Conservation (phyloP, 2,888 invertebrate species). For the Lasioglossum zephyrum region DNA sequence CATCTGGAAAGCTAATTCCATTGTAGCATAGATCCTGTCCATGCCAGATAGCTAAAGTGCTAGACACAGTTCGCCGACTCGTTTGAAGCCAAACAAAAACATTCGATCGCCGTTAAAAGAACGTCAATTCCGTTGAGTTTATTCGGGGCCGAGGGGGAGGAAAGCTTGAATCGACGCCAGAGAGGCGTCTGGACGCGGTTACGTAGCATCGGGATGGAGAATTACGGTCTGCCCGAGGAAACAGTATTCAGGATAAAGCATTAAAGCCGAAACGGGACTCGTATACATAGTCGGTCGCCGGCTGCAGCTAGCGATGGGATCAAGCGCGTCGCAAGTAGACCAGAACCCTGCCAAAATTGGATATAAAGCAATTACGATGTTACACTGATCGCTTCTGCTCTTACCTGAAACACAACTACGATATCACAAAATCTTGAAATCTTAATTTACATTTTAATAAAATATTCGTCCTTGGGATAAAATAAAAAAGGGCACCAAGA, state of each 20-base stretch:
- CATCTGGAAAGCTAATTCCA: too few species aligned
- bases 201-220: constrained; percentile 31
- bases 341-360: background rate
- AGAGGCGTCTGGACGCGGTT: constrained; percentile 23
- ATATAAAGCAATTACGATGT: background rate
- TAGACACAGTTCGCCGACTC: background rate
- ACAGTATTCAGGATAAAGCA: constrained; percentile 22
- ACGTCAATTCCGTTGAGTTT: constrained; percentile 24
- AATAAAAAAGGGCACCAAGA: too few species aligned
- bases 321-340: constrained; percentile 9
- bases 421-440: background rate
- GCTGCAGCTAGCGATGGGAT: constrained; percentile 35
- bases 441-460: too few species aligned
- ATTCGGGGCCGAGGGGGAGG: constrained; percentile 12
- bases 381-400: background rate
- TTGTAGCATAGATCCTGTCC: background rate
- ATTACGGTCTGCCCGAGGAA: constrained; percentile 36
- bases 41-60: background rate
- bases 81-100: background rate
- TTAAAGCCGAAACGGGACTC: constrained; percentile 48
- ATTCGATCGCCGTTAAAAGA: constrained; percentile 9
- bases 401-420: background rate
- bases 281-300: constrained; percentile 32
- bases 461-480: too few species aligned
- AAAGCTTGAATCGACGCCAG: constrained; percentile 25